phyloP scores from a whole-genome alignment of 1,140 invertebrate species.

The Mercenaria mercenaria region DNA sequence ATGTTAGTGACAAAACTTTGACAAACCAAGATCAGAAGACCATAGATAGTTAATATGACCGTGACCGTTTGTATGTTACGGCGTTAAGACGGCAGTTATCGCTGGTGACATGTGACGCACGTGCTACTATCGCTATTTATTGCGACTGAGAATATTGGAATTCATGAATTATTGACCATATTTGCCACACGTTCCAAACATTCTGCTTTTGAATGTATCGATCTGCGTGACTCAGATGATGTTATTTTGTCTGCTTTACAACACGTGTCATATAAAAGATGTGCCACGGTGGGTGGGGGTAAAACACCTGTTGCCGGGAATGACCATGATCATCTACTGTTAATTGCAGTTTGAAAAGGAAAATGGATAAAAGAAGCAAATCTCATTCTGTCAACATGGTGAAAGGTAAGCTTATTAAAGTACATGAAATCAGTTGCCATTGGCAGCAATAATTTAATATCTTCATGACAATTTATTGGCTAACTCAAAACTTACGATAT shows the following conservation, averaged over 20 bases:
- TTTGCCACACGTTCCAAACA: neutral
- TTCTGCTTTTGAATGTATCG: neutral
- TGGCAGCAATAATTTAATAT: no score
- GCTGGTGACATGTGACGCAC: neutral
- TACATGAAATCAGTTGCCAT: no score
- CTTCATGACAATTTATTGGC: no score
- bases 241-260: neutral
- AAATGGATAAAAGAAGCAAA: neutral
- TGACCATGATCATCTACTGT: neutral
- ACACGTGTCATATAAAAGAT: neutral
- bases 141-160: slow-evolving; percentile 17
- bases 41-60: no score
- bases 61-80: no score
- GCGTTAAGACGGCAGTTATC: no score
- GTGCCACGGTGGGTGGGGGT: neutral
- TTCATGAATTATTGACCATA: slow-evolving; percentile 30
- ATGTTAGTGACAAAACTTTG: no score
- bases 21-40: no score
- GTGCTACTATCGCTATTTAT: neutral
- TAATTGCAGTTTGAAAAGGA: neutral
- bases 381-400: neutral
- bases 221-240: neutral
- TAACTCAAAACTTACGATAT: no score
- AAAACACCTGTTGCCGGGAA: neutral
- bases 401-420: neutral